Conservation (phyloP, 1,140 invertebrate genomes). For the Drosophila bipectinata region DNA sequence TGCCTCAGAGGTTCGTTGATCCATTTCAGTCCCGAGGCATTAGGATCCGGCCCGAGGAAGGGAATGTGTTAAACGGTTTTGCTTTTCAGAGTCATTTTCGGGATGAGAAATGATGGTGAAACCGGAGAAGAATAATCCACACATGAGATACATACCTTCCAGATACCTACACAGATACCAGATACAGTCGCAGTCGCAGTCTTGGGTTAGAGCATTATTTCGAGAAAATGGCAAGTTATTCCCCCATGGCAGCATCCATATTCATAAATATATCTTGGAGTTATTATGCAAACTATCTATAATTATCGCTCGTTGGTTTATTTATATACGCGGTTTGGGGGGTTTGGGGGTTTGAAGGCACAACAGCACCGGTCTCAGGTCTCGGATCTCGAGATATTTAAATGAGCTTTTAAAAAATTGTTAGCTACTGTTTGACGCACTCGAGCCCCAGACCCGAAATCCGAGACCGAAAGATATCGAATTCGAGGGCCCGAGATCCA, state of each 20-base stretch:
- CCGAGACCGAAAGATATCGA: background rate
- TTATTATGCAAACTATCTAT: constrained; percentile 2
- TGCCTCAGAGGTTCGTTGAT: constrained; percentile 75
- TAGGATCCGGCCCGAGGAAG: constrained; percentile 6
- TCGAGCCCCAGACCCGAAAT: constrained; percentile 19
- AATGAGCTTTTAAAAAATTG: constrained; percentile 75
- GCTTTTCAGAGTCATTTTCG: background rate
- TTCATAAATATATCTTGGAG: constrained; percentile 1
- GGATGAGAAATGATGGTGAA: constrained; percentile 4
- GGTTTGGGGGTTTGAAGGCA: too few relatives aligned
- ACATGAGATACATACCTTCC: too few relatives aligned
- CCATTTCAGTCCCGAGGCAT: constrained; percentile 37
- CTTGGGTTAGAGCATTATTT: too few relatives aligned
- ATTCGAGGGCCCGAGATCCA: background rate
- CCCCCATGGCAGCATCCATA: background rate
- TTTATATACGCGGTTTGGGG: too few relatives aligned
- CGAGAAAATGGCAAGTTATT: too few relatives aligned
- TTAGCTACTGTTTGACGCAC: constrained; percentile 80
- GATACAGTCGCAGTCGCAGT: too few relatives aligned
- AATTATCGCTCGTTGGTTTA: background rate
- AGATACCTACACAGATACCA: too few relatives aligned
- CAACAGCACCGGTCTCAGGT: too few relatives aligned
- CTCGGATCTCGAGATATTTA: constrained; percentile 38
- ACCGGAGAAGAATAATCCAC: background rate
- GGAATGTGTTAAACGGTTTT: constrained; percentile 59